Evolutionary conservation across 2,113 vertebrate genomes (phyloP).

Genomic region (Cinclus mexicanus): DNA sequence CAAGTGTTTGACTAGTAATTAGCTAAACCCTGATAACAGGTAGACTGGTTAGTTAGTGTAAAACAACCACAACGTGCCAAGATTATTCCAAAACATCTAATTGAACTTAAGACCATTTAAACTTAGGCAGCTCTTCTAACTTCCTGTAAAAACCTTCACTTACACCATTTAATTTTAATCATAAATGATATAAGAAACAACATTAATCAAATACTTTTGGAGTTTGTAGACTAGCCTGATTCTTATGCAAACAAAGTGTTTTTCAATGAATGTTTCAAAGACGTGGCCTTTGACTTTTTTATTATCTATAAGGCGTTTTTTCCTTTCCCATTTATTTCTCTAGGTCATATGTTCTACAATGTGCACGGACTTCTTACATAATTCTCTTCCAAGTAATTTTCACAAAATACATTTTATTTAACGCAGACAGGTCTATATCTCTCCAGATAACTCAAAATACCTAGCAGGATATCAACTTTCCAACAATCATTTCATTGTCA

Average conservation of each 20-base stretch:
- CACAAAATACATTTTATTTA: background rate
- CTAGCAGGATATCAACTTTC: background rate
- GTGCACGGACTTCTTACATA: background rate
- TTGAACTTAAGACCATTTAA: background rate
- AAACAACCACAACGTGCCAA: background rate
- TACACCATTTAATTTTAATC: slow-evolving; percentile 53
- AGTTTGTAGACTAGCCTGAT: background rate
- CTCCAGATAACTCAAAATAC: background rate
- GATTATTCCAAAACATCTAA: background rate
- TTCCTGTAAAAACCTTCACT: background rate
- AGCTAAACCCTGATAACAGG: background rate
- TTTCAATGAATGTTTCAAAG: background rate
- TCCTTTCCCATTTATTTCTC: background rate
- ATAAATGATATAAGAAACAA: slow-evolving; percentile 38
- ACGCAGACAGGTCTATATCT: background rate
- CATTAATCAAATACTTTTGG: slow-evolving; percentile 24
- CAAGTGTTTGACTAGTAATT: slow-evolving; percentile 38
- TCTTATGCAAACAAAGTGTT: slow-evolving; percentile 9
- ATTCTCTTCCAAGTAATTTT: background rate
- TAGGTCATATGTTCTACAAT: rapidly evolving
- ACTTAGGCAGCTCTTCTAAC: background rate
- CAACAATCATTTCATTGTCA: background rate
- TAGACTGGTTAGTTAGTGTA: slow-evolving; percentile 17
- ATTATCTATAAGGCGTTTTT: background rate
- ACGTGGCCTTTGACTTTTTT: background rate